These are phyloP conservation scores for Gonioctena quinquepunctata DNA, from an alignment of 1,140 invertebrate genomes.

Conservation along the genomic window DNA sequence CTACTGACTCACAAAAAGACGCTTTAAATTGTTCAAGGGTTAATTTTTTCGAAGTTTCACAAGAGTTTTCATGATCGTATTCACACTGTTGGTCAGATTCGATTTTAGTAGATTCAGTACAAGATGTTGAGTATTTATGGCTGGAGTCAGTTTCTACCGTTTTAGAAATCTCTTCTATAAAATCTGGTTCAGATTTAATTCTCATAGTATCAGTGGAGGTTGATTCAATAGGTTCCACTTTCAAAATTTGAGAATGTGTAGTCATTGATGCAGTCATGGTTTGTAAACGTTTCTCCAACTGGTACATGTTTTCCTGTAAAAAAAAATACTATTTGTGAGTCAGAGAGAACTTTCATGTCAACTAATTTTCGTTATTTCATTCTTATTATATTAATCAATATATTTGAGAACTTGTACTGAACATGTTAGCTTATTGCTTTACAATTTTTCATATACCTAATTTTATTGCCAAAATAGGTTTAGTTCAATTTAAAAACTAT, in stretches of 20 bases:
- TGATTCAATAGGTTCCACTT: constrained; percentile 13
- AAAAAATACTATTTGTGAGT: no score
- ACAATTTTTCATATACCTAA: no score
- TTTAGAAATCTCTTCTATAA: neutral
- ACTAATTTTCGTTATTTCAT: no score
- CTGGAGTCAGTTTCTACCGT: neutral
- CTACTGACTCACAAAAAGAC: neutral
- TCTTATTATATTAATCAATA: no score
- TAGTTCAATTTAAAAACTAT: no score
- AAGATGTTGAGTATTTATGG: neutral
- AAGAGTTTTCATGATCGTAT: neutral
- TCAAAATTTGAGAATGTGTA: constrained; percentile 14
- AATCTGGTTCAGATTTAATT: neutral
- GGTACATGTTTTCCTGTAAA: constrained; percentile 45
- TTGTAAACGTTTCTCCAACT: constrained; percentile 39
- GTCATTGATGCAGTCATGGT: constrained; percentile 23
- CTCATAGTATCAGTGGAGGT: constrained; percentile 4
- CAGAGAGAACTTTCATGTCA: no score
- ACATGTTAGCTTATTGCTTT: no score
- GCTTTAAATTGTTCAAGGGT: neutral
- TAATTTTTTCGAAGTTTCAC: neutral
- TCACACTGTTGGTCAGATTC: neutral
- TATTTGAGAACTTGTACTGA: no score
- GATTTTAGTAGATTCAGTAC: neutral
- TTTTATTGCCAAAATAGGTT: no score